Evolutionary conservation across 2,888 invertebrate species (phyloP), one percentile per base, ranked within the genome.

Genomic region (Mesorhabditis spiculigera): DNA sequence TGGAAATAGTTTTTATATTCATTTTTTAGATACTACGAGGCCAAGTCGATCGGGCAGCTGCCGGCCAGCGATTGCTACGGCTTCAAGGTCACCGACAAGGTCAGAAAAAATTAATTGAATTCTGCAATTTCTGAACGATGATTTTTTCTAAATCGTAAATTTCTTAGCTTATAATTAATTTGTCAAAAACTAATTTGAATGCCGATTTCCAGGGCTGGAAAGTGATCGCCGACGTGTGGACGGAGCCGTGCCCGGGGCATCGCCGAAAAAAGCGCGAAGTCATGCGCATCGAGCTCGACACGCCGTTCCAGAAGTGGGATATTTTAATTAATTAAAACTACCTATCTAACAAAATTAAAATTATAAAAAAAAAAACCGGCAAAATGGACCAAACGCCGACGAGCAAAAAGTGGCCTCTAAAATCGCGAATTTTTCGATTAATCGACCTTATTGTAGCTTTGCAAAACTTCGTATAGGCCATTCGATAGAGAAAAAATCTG

Each of bases 271-370:
- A 71, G 10, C 45, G 65, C 4, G 72, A 72, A 28, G 66, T 50
- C 28, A 69, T 72, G 4, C 50, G n/a, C 45, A 67, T 80, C n/a
- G 72, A 75, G 41, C 65, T 80, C 45, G 77, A 80, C 45, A 78
- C 78, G n/a, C 78, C 78, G 4, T 74, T 78, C 28, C 66, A 75
- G 42, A 75, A 71, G 79, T 78, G 43, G 63, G 75, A 71, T 68
- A 42, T 43, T n/a, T 66, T 58, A 16, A 50, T 8, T 44, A 5
- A 64, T 6, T 42, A 3, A 66, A 45, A 66, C 16, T 4, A 50
- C 58, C n/a, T n/a, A 50, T 50, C 58, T n/a, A 50, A 50, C 8
- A 50, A 50, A 50, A n/a, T n/a, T 50, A 28, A 28, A 28, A 28
- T 28, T 28, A 28, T 28, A 28, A 28, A 28, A 28, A 28, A 28